Base-by-base conservation (phyloP, 2,113 vertebrate species). In the Prunella himalayana region DNA sequence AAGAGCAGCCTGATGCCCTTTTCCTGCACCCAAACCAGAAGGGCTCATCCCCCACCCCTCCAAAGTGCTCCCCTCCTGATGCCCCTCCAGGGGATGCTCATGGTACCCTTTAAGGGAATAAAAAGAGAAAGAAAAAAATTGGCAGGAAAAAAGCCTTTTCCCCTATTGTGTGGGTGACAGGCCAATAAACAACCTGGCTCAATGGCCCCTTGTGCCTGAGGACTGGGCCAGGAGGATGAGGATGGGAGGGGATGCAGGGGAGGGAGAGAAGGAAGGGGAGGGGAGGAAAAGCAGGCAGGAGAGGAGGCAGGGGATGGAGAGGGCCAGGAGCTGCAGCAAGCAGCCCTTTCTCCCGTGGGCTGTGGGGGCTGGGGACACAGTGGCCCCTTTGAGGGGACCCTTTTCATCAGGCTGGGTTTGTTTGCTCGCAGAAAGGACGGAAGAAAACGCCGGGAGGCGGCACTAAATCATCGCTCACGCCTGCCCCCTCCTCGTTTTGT, bases 401-500 rank as follows among this genome's bases (percentile, higher is more conserved):
- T 92, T 37, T 80, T 86, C 82, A 44, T 41, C 68, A 12, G 15
- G 18, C 77, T 44, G 54, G 56, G 77, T 95, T 88, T 66, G 15
- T 94, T 97, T 25, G 4, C 93, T 82, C 53, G 6, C 65, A 70
- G 93, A 82, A 92, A 78, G 85, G 79, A 59, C 9, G 37, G 56
- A 80, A 61, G 77, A 93, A 95, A 96, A 86, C 20, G 88, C 78
- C 6, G 25, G 68, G 76, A 93, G 89, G 95, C 56, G 30, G 93
- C 66, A 81, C 76, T 64, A 85, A 94, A 87, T 92, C 92, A 96
- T 79, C 23, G 69, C 77, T 93, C 2, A 81, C 80, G 91, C 78
- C 78, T 78, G 59, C 44, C 86, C 16, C 2, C 6, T 16, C 79
- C 92, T 97, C 78, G 50, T 81, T 95, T 90, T 30, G 92, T 80